A percentile compares a stretch with the other conserved stretches of the same genome.
phyloP scores from a whole-genome alignment of 2,888 invertebrate species.

The Sinohyriopsis cumingii region DNA sequence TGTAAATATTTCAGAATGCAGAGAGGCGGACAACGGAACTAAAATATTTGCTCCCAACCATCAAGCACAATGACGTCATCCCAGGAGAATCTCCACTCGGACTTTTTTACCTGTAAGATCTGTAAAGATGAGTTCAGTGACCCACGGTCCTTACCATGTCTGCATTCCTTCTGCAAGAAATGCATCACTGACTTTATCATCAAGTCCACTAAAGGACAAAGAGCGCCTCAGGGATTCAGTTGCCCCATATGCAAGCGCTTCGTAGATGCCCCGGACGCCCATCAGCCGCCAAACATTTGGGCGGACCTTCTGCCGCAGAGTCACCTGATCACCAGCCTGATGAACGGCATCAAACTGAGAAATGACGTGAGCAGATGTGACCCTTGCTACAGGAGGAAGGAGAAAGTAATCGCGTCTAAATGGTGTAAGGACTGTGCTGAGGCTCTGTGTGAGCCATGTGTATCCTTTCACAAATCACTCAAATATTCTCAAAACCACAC shows the following conservation, averaged over 20 bases:
- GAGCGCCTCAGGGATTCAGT: constrained; percentile 34
- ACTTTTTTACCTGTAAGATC: constrained; percentile 42
- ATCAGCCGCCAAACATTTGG: constrained; percentile 33
- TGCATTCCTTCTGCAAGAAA: constrained; percentile 46
- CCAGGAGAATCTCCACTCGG: background rate
- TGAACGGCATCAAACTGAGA: constrained; percentile 42
- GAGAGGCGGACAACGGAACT: too few relatives aligned
- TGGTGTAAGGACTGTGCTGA: constrained; percentile 50
- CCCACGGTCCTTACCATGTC: constrained; percentile 42
- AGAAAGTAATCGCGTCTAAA: constrained; percentile 44
- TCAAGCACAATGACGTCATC: too few relatives aligned
- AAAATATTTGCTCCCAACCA: too few relatives aligned
- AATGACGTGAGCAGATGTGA: constrained; percentile 42
- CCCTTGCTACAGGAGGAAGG: constrained; percentile 45
- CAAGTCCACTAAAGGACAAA: constrained; percentile 35
- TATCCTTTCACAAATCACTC: constrained; percentile 39
- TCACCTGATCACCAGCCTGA: constrained; percentile 42
- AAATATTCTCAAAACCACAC: constrained; percentile 44
- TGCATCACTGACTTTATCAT: constrained; percentile 42
- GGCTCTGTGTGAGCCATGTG: constrained; percentile 43
- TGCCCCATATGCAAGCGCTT: constrained; percentile 44
- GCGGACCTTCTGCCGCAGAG: constrained; percentile 38
- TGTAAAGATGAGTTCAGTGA: constrained; percentile 43
- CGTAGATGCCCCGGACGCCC: constrained; percentile 38
- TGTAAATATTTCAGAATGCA: too few relatives aligned